Evolutionary conservation across 2,113 vertebrate species (phyloP), one percentile per base, ranked within the genome.

Genomic region (Zosterops hypoxanthus): DNA sequence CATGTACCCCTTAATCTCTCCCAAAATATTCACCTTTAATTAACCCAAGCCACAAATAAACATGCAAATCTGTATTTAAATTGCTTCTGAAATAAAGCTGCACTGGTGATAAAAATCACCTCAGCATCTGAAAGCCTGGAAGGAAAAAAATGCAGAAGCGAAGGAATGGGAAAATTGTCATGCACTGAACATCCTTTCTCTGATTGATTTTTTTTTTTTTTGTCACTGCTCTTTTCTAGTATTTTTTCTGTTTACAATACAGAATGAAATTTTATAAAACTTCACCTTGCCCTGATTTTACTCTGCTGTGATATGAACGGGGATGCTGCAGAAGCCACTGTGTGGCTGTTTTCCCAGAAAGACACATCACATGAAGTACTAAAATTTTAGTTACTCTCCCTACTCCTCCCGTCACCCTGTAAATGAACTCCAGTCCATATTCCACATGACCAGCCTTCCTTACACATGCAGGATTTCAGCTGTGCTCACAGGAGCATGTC

Each of bases 11-110:
- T 66, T 86, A 95, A 94, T 86, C 50, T 9, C n/a, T 80, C 28
- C 41, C 36, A 49, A 80, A 83, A 78, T 64, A 52, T 1, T 68
- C 59, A 75, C 64, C 34, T 94, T 85, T 83, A 88, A 96, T 94
- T 92, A 94, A 87, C 68, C 87, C 1, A 0, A 85, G 26, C 33
- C 39, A 73, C 39, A 91, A 92, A 83, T 18, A 17, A 73, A 86
- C 33, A 26, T 39, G 26, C 24, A 75, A 88, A 86, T 80, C 17
- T 77, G 15, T 72, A 90, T 46, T 73, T 70, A 78, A 56, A 85
- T 73, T 73, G 28, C 52, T 83, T 83, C 24, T 31, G 9, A 88
- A 86, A 23, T 57, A 65, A 86, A 80, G 52, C 68, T 68, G 55
- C 39, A 82, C 39, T 39, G 39, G 39, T 39, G 39, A 39, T 39